These are phyloP conservation scores for Danaus chrysippus DNA, from an alignment of 2,888 invertebrate species.

Conservation along the genomic window DNA sequence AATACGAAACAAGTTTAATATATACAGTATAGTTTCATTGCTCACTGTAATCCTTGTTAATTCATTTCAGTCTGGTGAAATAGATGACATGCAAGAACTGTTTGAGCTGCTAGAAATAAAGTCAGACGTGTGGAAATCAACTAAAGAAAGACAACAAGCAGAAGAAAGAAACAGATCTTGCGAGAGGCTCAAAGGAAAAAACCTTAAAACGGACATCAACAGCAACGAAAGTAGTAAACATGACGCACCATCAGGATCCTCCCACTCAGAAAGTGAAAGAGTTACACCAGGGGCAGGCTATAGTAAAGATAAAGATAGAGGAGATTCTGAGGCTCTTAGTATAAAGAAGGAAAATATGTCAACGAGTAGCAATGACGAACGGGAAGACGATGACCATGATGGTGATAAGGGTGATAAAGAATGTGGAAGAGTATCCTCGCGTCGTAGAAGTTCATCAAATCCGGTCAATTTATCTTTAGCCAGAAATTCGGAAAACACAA, in stretches of 20 bases:
- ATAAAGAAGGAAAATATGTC: constrained; percentile 77
- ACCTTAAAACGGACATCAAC: constrained; percentile 72
- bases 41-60: no score
- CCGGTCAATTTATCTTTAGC: constrained; percentile 88
- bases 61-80: constrained; percentile 83
- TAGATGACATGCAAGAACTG: constrained; percentile 89
- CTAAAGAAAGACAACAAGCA: constrained; percentile 74
- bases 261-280: constrained; percentile 73
- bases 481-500: constrained; percentile 76
- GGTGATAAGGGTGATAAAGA: constrained; percentile 76
- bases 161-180: constrained; percentile 73
- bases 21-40: neutral
- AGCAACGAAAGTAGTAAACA: constrained; percentile 77
- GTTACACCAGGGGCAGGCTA: constrained; percentile 70
- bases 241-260: constrained; percentile 72
- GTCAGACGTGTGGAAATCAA: constrained; percentile 86
- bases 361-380: constrained; percentile 75
- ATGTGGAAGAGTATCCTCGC: constrained; percentile 73
- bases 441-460: constrained; percentile 87
- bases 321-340: constrained; percentile 64
- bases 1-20: constrained; percentile 15
- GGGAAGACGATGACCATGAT: constrained; percentile 70
- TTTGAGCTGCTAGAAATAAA: constrained; percentile 91
- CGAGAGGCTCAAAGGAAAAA: constrained; percentile 70
- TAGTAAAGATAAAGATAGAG: constrained; percentile 69